These are phyloP conservation scores for Porites australiensis DNA, from an alignment of 64 coral and sea anemone species.

Conservation along the genomic window DNA sequence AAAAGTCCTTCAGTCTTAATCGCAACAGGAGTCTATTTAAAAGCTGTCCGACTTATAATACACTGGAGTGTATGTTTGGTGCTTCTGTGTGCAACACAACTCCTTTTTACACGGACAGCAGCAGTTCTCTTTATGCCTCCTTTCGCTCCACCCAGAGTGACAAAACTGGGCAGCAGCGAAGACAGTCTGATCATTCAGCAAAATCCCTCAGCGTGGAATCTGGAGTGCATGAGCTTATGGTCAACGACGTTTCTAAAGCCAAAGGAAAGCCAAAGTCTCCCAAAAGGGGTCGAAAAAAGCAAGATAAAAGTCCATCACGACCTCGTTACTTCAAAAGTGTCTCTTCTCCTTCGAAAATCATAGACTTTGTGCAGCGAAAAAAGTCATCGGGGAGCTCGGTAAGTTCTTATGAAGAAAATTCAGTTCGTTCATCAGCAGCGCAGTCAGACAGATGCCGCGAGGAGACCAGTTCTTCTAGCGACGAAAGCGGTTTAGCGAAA, in stretches of 20 bases:
- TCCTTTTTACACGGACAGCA: conserved; percentile 18
- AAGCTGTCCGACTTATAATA: conserved; percentile 10
- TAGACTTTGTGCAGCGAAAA: neutral
- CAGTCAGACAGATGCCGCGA: neutral
- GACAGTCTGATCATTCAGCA: neutral
- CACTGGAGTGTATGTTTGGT: conserved; percentile 62
- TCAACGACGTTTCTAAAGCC: neutral
- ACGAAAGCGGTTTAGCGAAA: neutral
- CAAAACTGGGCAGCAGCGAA: neutral
- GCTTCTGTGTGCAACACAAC: conserved; percentile 13
- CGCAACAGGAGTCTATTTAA: conserved; percentile 58
- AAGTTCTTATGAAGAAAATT: neutral
- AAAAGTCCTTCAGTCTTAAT: conserved; percentile 57
- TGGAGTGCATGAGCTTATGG: neutral
- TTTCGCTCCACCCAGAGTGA: conserved; percentile 7
- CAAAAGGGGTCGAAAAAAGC: neutral
- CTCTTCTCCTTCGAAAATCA: conserved; percentile 34
- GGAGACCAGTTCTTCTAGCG: neutral
- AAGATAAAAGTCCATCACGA: neutral
- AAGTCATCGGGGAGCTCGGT: neutral
- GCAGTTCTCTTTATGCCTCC: conserved; percentile 16
- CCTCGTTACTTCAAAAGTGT: conserved; percentile 17
- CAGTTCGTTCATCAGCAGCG: neutral
- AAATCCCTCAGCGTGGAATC: conserved; percentile 7
- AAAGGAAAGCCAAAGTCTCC: neutral